These are phyloP conservation scores for Eubasilissa regina DNA, from an alignment of 1,140 invertebrate genomes.

Conservation along the genomic window DNA sequence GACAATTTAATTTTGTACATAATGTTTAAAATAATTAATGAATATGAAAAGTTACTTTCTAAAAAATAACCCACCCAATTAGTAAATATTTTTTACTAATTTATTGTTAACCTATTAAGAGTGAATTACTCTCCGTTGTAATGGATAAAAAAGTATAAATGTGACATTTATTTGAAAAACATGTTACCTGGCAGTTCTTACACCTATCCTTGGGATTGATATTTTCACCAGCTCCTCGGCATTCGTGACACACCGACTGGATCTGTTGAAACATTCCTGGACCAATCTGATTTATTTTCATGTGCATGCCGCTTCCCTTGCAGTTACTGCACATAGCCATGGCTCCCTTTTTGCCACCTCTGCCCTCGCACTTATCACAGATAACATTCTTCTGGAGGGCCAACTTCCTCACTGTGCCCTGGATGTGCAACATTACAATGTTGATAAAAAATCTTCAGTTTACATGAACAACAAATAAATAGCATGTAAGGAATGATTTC, in stretches of 20 bases:
- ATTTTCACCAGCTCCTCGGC: conserved; percentile 89
- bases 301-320: conserved; percentile 91
- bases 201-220: conserved; percentile 93
- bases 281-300: conserved; percentile 92
- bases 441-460: neutral
- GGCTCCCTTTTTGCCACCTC: conserved; percentile 95
- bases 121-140: no score
- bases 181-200: conserved; percentile 84
- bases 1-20: no score
- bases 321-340: conserved; percentile 91
- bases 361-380: conserved; percentile 97
- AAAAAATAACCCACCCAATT: no score
- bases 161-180: no score
- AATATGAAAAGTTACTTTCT: no score
- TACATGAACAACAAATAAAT: neutral
- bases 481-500: no score
- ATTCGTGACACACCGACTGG: conserved; percentile 91
- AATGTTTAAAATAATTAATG: no score
- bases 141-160: no score
- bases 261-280: conserved; percentile 98
- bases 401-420: conserved; percentile 92
- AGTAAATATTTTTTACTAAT: no score
- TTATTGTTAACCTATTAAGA: no score
- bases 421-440: neutral
- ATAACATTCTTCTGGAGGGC: conserved; percentile 97